Conservation (phyloP, 2,113 vertebrate species). For the Chloropsis hardwickii region DNA sequence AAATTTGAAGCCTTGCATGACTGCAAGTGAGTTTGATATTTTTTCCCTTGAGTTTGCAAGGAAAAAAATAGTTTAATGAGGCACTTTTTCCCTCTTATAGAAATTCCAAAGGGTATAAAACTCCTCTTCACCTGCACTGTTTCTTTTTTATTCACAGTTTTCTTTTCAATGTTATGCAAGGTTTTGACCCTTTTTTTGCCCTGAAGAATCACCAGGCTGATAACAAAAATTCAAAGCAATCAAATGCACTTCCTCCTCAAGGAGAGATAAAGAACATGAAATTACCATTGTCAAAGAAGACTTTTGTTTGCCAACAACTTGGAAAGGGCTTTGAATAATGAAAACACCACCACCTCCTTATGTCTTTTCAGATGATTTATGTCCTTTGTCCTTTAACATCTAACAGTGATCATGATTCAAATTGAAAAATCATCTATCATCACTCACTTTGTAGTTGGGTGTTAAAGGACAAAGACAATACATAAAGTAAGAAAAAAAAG, state of each 20-base stretch:
- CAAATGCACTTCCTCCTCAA: background rate
- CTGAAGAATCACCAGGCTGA: background rate
- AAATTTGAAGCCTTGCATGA: background rate
- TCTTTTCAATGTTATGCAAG: background rate
- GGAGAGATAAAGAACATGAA: conserved; percentile 8
- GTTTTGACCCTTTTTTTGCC: background rate
- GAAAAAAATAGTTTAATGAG: background rate
- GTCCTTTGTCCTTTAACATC: conserved; percentile 38
- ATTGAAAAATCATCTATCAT: conserved; percentile 47
- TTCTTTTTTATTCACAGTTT: background rate
- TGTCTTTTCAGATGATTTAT: conserved; percentile 53
- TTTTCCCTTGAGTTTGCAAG: background rate
- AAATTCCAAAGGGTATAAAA: background rate
- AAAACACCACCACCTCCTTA: background rate
- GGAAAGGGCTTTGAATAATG: conserved; percentile 17
- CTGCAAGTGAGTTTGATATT: background rate
- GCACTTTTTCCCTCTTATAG: background rate
- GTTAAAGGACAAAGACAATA: conserved; percentile 48
- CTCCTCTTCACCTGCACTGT: background rate
- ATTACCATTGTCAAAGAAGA: background rate
- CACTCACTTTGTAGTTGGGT: background rate
- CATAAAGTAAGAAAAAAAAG: background rate
- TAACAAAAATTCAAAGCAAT: background rate
- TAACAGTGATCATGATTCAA: conserved; percentile 44
- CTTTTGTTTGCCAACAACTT: conserved; percentile 16